Evolutionary conservation across 2,888 invertebrate genomes (phyloP).

Genomic region (Tryphoninae sp.): DNA sequence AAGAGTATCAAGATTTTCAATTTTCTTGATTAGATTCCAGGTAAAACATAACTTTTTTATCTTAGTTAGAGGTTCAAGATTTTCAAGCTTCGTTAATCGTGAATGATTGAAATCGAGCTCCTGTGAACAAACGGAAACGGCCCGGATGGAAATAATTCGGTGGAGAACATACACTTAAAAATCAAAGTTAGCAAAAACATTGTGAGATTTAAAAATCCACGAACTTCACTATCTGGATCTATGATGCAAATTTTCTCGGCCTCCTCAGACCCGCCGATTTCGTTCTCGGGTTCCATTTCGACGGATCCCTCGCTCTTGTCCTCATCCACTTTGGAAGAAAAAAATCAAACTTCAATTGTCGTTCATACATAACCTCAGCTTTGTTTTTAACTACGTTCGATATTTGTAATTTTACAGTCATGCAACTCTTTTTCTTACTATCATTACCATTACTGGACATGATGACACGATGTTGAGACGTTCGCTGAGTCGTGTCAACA

Average conservation of each 20-base stretch:
- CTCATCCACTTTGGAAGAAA: constrained; percentile 63
- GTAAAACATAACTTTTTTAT: constrained; percentile 92
- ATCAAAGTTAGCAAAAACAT: constrained; percentile 6
- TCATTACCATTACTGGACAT: constrained; percentile 62
- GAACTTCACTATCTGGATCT: constrained; percentile 84
- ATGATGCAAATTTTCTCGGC: constrained; percentile 86
- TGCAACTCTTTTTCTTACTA: constrained; percentile 26
- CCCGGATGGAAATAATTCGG: constrained; percentile 3
- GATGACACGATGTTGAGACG: neutral
- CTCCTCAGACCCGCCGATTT: constrained; percentile 74
- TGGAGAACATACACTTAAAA: neutral
- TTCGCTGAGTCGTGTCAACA: neutral
- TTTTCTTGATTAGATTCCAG: constrained; percentile 97
- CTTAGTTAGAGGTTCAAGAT: constrained; percentile 89
- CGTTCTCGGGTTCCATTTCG: constrained; percentile 71
- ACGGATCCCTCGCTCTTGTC: constrained; percentile 72
- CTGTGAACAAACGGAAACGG: constrained; percentile 68
- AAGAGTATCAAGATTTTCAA: constrained; percentile 92
- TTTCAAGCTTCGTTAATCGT: constrained; percentile 91
- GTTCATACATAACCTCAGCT: constrained; percentile 27
- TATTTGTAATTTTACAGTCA: constrained; percentile 1
- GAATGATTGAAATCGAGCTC: constrained; percentile 96
- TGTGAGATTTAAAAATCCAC: constrained; percentile 47
- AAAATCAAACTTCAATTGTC: constrained; percentile 7
- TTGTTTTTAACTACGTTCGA: constrained; percentile 20